phyloP scores from a whole-genome alignment of 1,140 invertebrate genomes.

The Cataglyphis hispanica region DNA sequence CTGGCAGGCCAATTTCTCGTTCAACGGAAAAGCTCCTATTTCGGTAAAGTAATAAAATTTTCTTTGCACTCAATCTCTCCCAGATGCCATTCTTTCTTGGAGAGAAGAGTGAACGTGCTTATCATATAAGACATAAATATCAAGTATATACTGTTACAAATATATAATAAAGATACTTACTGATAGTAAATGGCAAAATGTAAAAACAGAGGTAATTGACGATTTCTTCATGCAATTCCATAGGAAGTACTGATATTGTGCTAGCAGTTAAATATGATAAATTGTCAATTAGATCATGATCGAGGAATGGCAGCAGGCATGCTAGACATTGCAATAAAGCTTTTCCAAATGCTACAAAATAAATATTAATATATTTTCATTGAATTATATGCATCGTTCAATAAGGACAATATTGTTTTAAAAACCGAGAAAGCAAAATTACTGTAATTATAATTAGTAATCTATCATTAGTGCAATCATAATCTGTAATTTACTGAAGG shows the following conservation, averaged over 20 bases:
- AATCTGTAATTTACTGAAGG: not conserved
- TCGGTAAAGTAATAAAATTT: conserved; percentile 26
- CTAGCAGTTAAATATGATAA: conserved; percentile 97
- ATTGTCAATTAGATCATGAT: conserved; percentile 98
- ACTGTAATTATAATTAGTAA: not conserved
- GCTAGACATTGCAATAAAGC: conserved; percentile 95
- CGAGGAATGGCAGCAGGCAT: conserved; percentile 97
- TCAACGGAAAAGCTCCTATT: conserved; percentile 1
- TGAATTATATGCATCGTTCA: not conserved
- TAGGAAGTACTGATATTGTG: conserved; percentile 96
- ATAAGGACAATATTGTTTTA: not conserved
- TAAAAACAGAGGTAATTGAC: conserved; percentile 98
- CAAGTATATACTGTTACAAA: not conserved
- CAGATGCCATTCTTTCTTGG: conserved; percentile 33
- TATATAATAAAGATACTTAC: conserved; percentile 87
- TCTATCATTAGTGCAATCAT: not conserved
- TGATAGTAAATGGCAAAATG: conserved; percentile 98
- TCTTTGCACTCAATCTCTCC: conserved; percentile 6
- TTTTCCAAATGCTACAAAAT: conserved; percentile 94
- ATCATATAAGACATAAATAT: not conserved
- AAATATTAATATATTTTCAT: not conserved
- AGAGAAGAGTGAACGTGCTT: conserved; percentile 28
- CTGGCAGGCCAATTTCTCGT: conserved; percentile 1
- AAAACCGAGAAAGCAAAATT: not conserved
- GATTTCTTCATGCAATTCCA: conserved; percentile 96